These are phyloP conservation scores for Agonopterix heracliana DNA, from an alignment of 2,888 invertebrate species.

Conservation along the genomic window DNA sequence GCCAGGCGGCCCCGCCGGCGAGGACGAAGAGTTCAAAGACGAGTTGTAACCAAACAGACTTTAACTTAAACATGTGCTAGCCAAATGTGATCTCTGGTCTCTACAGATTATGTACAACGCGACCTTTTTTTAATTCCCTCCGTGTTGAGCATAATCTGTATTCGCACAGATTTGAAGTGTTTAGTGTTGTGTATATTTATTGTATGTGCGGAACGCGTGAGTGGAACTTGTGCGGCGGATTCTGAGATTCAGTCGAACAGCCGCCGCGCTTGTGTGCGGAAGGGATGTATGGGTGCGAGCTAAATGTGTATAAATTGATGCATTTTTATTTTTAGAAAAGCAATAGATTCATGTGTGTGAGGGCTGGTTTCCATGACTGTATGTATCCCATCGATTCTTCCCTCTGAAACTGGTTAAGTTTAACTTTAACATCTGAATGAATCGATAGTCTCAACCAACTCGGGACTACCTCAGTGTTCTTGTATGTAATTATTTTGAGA, in stretches of 20 bases:
- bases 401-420: conserved; percentile 16
- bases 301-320: conserved; percentile 54
- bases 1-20: conserved; percentile 81
- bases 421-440: conserved; percentile 18
- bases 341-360: conserved; percentile 39
- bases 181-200: conserved; percentile 70
- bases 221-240: conserved; percentile 40
- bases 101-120: conserved; percentile 30
- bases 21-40: conserved; percentile 87
- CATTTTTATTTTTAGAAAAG: conserved; percentile 62
- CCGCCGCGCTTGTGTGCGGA: conserved; percentile 32
- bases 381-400: conserved; percentile 29
- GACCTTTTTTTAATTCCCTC: conserved; percentile 3
- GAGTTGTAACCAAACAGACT: conserved; percentile 81
- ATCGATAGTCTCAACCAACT: conserved; percentile 45
- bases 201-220: conserved; percentile 29
- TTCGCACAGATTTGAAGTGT: conserved; percentile 45
- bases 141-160: conserved; percentile 31
- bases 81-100: conserved; percentile 60
- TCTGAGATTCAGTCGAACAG: conserved; percentile 40
- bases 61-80: conserved; percentile 41
- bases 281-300: conserved; percentile 18
- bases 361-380: conserved; percentile 36
- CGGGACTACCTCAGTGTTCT: conserved; percentile 65
- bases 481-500: conserved; percentile 71